These are phyloP conservation scores for Amphiprion percula DNA, from an alignment of 2,113 vertebrate species.

Conservation along the genomic window DNA sequence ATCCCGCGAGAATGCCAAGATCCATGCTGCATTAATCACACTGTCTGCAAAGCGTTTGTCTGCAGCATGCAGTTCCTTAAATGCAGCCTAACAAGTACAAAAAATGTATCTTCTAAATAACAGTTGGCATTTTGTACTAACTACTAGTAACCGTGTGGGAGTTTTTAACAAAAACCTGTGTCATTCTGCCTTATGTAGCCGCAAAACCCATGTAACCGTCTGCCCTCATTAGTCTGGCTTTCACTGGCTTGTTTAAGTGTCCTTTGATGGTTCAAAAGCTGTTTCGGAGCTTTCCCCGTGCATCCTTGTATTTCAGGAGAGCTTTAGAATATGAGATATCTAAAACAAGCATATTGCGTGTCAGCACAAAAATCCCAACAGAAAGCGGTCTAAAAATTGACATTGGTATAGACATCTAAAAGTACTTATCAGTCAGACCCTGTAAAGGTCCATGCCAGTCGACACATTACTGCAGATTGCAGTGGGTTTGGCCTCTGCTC, in stretches of 20 bases:
- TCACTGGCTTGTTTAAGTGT: constrained; percentile 40
- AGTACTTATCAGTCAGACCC: constrained; percentile 37
- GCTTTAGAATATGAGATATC: constrained; percentile 6
- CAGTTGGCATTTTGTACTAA: constrained; percentile 31
- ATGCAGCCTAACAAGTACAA: constrained; percentile 1
- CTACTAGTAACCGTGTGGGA: constrained; percentile 44
- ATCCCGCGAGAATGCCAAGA: constrained; percentile 6
- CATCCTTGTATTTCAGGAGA: constrained; percentile 5
- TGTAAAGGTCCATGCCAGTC: constrained; percentile 21
- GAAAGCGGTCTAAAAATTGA: constrained; percentile 32
- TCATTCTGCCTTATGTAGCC: constrained; percentile 45
- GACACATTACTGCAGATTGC: constrained; percentile 49
- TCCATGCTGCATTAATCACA: constrained; percentile 8
- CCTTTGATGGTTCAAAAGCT: constrained; percentile 40
- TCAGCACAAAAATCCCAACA: constrained; percentile 20
- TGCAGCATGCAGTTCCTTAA: not conserved
- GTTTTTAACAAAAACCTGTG: constrained; percentile 44
- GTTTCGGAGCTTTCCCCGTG: not conserved
- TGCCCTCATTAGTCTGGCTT: constrained; percentile 53
- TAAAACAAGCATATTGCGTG: constrained; percentile 6
- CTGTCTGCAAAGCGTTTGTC: not conserved
- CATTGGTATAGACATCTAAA: constrained; percentile 40
- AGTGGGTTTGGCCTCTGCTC: constrained; percentile 31
- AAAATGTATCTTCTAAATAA: constrained; percentile 21
- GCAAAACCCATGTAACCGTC: constrained; percentile 27